Conservation (phyloP, 1,140 invertebrate species). For the Ceratoteleas bidentatus region DNA sequence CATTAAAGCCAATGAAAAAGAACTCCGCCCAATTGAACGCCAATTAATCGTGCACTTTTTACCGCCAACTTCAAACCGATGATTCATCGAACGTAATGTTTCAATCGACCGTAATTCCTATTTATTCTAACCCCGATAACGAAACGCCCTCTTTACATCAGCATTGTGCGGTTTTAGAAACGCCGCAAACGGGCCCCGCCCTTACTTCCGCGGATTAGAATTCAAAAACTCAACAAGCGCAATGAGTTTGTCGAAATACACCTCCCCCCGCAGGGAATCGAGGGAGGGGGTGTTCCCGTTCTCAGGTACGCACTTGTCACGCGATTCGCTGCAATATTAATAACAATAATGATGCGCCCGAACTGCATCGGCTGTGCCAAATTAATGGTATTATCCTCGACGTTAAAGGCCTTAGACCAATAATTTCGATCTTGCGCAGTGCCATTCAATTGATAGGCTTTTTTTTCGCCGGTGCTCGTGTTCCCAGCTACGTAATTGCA, state of each 20-base stretch:
- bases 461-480: slow-evolving; percentile 45
- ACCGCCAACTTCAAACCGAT: not conserved
- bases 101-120: slow-evolving; percentile 22
- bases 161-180: slow-evolving; percentile 18
- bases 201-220: slow-evolving; percentile 31
- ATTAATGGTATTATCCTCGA: slow-evolving; percentile 65
- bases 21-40: slow-evolving; percentile 19
- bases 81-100: slow-evolving; percentile 16
- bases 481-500: slow-evolving; percentile 54
- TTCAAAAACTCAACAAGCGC: slow-evolving; percentile 51
- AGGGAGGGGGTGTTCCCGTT: slow-evolving; percentile 38
- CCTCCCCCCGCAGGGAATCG: slow-evolving; percentile 14
- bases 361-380: slow-evolving; percentile 52
- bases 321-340: slow-evolving; percentile 66
- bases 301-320: slow-evolving; percentile 66
- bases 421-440: slow-evolving; percentile 60
- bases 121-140: slow-evolving; percentile 26
- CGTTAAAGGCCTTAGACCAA: slow-evolving; percentile 60
- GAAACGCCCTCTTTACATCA: slow-evolving; percentile 10
- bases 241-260: slow-evolving; percentile 40
- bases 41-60: slow-evolving; percentile 20
- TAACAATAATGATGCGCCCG: slow-evolving; percentile 58
- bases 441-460: slow-evolving; percentile 52
- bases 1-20: slow-evolving; percentile 35
- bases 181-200: slow-evolving; percentile 9